Evolutionary conservation across 2,113 vertebrate species (phyloP).

Genomic region (Engraulis encrasicolus): DNA sequence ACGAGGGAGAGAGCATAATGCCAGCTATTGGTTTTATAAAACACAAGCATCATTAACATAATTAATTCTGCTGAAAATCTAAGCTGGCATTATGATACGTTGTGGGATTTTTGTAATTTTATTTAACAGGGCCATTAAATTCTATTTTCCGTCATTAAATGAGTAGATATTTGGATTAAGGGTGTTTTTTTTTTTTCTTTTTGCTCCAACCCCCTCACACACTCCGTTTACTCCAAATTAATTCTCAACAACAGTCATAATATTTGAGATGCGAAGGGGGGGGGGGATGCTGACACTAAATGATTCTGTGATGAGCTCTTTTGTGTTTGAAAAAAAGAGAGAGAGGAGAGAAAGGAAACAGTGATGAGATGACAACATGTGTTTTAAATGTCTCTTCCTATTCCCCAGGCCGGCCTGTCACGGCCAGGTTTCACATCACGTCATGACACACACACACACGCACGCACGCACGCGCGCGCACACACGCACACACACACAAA

Average conservation of each 20-base stretch:
- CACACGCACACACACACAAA: too few relatives aligned
- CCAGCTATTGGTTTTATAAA: slow-evolving; percentile 16
- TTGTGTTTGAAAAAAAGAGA: not conserved
- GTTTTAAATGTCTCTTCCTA: not conserved
- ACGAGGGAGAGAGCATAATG: not conserved
- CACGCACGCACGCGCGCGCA: too few relatives aligned
- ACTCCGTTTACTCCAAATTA: not conserved
- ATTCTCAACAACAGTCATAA: not conserved
- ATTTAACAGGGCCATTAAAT: slow-evolving; percentile 14
- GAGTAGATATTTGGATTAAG: slow-evolving; percentile 18
- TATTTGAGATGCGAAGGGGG: not conserved
- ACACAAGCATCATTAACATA: not conserved
- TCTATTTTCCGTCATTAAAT: not conserved
- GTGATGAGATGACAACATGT: slow-evolving; percentile 11
- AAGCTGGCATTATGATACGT: slow-evolving; percentile 12
- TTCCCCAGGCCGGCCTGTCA: not conserved
- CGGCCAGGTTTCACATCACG: too few relatives aligned
- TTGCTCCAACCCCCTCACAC: not conserved
- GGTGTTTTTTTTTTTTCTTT: too few relatives aligned
- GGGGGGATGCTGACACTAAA: slow-evolving; percentile 6
- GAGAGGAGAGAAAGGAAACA: not conserved
- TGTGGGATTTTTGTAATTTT: slow-evolving; percentile 23
- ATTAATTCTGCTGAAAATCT: slow-evolving; percentile 1
- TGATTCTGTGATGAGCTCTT: slow-evolving; percentile 1
- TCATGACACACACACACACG: too few relatives aligned